A percentile compares a stretch with the other conserved stretches of the same genome.
These are phyloP conservation scores for Cordilura impudica DNA, from an alignment of 2,888 invertebrate genomes.

Conservation along the genomic window DNA sequence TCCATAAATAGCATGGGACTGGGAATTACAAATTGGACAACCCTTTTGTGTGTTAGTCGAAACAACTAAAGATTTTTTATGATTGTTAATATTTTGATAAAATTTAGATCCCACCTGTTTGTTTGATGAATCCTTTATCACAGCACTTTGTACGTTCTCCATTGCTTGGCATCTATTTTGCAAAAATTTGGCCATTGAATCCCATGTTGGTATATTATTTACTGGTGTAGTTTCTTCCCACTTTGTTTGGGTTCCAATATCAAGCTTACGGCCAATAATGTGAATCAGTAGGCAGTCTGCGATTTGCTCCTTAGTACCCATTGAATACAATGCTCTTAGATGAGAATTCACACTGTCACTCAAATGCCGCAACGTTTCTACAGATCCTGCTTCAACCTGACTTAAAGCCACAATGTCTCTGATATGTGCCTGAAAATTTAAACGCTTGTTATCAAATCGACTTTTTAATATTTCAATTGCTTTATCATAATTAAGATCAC, in stretches of 20 bases:
- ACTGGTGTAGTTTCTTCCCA: conserved; percentile 45
- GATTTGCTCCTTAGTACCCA: conserved; percentile 42
- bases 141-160: conserved; percentile 47
- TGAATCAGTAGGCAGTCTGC: conserved; percentile 49
- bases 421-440: conserved; percentile 55
- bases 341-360: conserved; percentile 48
- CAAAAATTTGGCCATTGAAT: conserved; percentile 36
- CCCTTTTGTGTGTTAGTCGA: conserved; percentile 17
- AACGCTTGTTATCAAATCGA: conserved; percentile 41
- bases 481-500: conserved; percentile 42
- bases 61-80: conserved; percentile 9
- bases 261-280: conserved; percentile 22
- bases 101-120: conserved; percentile 50
- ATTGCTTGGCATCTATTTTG: conserved; percentile 40
- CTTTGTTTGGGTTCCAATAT: conserved; percentile 28
- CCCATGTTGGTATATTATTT: conserved; percentile 41
- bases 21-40: conserved; percentile 34
- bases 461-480: conserved; percentile 36
- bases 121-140: conserved; percentile 33
- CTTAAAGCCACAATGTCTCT: conserved; percentile 49
- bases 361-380: conserved; percentile 32
- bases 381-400: conserved; percentile 43
- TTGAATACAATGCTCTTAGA: conserved; percentile 32
- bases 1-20: conserved; percentile 12
- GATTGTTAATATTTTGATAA: not conserved